Conservation (phyloP, 2,888 invertebrate species). For the Syrista parreyssii region DNA sequence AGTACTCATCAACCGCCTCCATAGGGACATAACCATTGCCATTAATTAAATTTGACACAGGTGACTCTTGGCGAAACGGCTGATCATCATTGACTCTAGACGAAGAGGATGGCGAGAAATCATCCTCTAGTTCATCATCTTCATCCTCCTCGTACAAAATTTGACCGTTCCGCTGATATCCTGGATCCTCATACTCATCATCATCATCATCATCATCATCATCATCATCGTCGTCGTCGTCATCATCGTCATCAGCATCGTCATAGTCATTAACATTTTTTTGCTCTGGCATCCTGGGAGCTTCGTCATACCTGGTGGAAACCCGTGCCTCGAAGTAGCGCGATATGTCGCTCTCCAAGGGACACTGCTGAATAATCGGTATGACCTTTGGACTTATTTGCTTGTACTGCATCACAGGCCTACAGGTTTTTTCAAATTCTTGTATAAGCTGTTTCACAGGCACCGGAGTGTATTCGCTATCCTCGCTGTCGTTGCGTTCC, state of each 20-base stretch:
- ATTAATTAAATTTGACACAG: slow-evolving; percentile 6
- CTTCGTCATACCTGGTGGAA: slow-evolving; percentile 37
- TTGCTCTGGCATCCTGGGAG: slow-evolving; percentile 13
- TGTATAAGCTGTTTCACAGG: slow-evolving; percentile 69
- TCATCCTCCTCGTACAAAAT: slow-evolving; percentile 43
- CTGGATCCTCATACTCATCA: slow-evolving; percentile 15
- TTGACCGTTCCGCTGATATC: slow-evolving; percentile 32
- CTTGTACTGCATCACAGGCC: slow-evolving; percentile 70
- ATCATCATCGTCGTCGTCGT: slow-evolving; percentile 18
- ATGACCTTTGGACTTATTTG: slow-evolving; percentile 62
- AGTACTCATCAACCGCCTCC: slow-evolving; percentile 37
- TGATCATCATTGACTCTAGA: not conserved
- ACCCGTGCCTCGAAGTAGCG: slow-evolving; percentile 55
- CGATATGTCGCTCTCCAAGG: slow-evolving; percentile 54
- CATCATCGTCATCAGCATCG: slow-evolving; percentile 21
- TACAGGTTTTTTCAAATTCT: slow-evolving; percentile 74
- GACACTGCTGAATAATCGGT: slow-evolving; percentile 44
- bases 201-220: slow-evolving; percentile 31
- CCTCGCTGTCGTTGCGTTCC: slow-evolving; percentile 50
- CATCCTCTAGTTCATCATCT: slow-evolving; percentile 35
- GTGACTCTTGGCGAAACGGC: not conserved
- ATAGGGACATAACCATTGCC: slow-evolving; percentile 28
- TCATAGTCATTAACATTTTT: slow-evolving; percentile 25
- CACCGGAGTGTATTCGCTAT: slow-evolving; percentile 59
- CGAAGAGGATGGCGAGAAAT: not conserved